Base-by-base conservation (phyloP, 2,113 vertebrate species). In the Aptenodytes patagonicus region DNA sequence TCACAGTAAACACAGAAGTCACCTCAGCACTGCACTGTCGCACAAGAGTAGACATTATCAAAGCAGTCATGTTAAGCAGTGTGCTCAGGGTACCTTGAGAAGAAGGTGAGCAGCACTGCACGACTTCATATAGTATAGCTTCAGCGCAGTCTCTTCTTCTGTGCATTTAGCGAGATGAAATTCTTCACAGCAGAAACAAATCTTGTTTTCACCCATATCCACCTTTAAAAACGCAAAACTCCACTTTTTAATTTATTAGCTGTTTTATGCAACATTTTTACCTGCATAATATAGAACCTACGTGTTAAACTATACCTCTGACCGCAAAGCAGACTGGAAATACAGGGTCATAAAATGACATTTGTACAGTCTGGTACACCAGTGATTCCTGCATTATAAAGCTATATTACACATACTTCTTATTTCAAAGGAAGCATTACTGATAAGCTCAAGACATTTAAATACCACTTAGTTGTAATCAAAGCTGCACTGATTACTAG, bases 101-200 rank as follows among this genome's bases (percentile, higher is more conserved):
- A 98, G 97, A 70, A 98, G 96, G 70, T 98, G 98, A 95, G 99
- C 98, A 40, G 98, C 97, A 51, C 83, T 97, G 36, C 99, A 99
- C 17, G 99, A 98, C 83, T 98, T 98, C 52, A 98, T 83, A 0
- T 98, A 97, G 83, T 98, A 98, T 3, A 99, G 98, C 90, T 98
- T 98, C 95, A 99, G 94, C 13, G 90, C 90, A 83, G 98, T 97
- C 87, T 99, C 98, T 80, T 92, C 98, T 81, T 98, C 98, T 17
- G 97, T 97, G 88, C 99, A 99, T 87, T 97, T 96, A 52, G 91
- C 60, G 58, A 95, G 94, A 34, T 97, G 92, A 66, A 97, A 97
- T 70, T 99, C 98, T 94, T 98, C 96, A 97, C 99, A 99, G 95
- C 99, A 99, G 82, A 99, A 97, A 95, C 99, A 99, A 93, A 98